These are phyloP conservation scores for Monochamus alternatus DNA, from an alignment of 2,888 invertebrate genomes.

Conservation along the genomic window DNA sequence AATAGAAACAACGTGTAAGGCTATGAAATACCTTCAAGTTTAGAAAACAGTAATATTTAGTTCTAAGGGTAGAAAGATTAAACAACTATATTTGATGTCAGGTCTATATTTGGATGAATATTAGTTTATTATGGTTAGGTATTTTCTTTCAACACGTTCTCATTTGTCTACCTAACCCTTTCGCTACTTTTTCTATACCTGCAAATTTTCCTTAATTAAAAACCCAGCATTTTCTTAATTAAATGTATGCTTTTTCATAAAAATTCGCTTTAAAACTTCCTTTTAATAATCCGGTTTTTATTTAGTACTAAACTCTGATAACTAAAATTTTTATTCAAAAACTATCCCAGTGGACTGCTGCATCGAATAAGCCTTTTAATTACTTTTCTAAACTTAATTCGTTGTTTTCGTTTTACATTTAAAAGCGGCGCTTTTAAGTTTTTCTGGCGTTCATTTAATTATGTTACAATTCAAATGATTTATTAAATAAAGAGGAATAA, in stretches of 20 bases:
- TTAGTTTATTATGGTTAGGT: no score
- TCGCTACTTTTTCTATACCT: background rate
- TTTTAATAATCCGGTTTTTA: slow-evolving; percentile 17
- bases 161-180: no score
- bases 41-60: no score
- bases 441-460: background rate
- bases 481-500: background rate
- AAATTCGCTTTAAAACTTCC: slow-evolving; percentile 10
- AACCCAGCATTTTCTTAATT: background rate
- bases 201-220: background rate
- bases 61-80: no score
- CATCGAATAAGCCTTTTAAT: slow-evolving; percentile 26
- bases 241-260: background rate
- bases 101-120: no score
- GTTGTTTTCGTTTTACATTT: slow-evolving; percentile 12
- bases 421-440: slow-evolving; percentile 27
- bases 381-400: slow-evolving; percentile 13
- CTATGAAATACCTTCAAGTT: no score
- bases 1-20: no score
- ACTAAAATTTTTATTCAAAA: slow-evolving; percentile 22
- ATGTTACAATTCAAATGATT: background rate
- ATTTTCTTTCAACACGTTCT: no score
- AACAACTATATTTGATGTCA: no score
- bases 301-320: slow-evolving; percentile 19
- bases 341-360: slow-evolving; percentile 30